These are phyloP conservation scores for Rutpela maculata DNA, from an alignment of 2,888 invertebrate species.

Conservation along the genomic window DNA sequence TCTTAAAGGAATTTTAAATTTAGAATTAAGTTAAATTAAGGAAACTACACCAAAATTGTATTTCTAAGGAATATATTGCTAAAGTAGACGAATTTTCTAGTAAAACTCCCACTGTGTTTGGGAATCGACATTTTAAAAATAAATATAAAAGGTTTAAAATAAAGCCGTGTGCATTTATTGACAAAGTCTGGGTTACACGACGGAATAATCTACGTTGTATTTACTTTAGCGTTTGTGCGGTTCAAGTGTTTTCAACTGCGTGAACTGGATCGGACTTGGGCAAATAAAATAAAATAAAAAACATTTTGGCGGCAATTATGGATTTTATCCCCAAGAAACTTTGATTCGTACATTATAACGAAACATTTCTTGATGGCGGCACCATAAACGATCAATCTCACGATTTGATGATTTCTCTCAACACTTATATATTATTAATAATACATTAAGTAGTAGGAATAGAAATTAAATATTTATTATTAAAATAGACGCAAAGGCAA, in stretches of 20 bases:
- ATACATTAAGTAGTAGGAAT: too few species aligned
- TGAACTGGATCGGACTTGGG: constrained; percentile 26
- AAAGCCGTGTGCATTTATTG: constrained; percentile 37
- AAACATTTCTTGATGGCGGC: background rate
- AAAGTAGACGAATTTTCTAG: background rate
- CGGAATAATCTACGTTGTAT: constrained; percentile 25
- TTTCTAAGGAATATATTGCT: background rate
- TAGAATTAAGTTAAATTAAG: background rate
- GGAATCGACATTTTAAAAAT: constrained; percentile 43
- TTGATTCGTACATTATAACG: background rate
- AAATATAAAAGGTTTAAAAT: constrained; percentile 44
- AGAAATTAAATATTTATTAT: too few species aligned
- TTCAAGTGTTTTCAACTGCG: constrained; percentile 22
- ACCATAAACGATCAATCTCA: too few species aligned
- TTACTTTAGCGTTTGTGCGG: constrained; percentile 23
- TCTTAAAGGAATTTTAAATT: constrained; percentile 4
- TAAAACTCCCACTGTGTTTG: constrained; percentile 27
- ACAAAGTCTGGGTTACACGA: constrained; percentile 32
- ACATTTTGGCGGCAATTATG: constrained; percentile 40
- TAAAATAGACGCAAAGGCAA: too few species aligned
- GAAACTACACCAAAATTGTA: background rate
- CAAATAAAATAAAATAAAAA: constrained; percentile 39
- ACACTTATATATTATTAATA: too few species aligned
- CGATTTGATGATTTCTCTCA: too few species aligned
- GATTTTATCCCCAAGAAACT: background rate